Base-by-base conservation (phyloP, 2,888 invertebrate species). In the Erebia aethiops region DNA sequence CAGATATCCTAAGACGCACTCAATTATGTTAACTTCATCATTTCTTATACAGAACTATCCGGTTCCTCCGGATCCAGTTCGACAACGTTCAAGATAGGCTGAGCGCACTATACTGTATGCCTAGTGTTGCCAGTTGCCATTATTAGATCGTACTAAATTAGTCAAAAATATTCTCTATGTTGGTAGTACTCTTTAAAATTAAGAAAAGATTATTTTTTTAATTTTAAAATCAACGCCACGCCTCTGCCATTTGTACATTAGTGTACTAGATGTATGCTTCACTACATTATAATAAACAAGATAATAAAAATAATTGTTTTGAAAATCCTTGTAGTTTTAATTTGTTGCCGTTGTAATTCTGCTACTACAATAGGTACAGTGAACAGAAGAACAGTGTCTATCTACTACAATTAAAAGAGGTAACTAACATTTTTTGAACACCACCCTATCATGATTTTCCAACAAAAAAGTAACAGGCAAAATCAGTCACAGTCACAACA, bases 261-360 rank as follows among this genome's bases (percentile, higher is more conserved):
- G 88, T 84, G 84, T 86, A 87, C 87, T 89, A 88, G 86, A 77
- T 87, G 87, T 90, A 87, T 84, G 86, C 91, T 91, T 91, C 89
- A 89, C 87, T 86, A 86, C 86, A 89, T 87, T 87, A 89, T 85
- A 86, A 89, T 88, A 89, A 88, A 91, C 89, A 89, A 88, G 82
- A 90, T 87, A 87, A 90, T 89, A 88, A 88, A 91, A 89, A 88
- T 90, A 90, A 91, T 92, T 92, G 92, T 92, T 92, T 92, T 88
- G 84, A 90, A 82, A 90, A 82, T 70, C 71, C 77, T 67, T 41
- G 78, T 72, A 79, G 86, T 90, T 78, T 83, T 84, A 87, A 78
- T 71, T 60, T 43, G n/a, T 7, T n/a, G 10, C 41, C n/a, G 9
- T n/a, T n/a, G 41, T 35, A 58, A 35, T 4, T 60, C n/a, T n/a